Percentiles rank a stretch among this genome's conserved stretches.
Evolutionary conservation across 2,113 vertebrate species (phyloP).

Genomic region (Heliornis fulica): DNA sequence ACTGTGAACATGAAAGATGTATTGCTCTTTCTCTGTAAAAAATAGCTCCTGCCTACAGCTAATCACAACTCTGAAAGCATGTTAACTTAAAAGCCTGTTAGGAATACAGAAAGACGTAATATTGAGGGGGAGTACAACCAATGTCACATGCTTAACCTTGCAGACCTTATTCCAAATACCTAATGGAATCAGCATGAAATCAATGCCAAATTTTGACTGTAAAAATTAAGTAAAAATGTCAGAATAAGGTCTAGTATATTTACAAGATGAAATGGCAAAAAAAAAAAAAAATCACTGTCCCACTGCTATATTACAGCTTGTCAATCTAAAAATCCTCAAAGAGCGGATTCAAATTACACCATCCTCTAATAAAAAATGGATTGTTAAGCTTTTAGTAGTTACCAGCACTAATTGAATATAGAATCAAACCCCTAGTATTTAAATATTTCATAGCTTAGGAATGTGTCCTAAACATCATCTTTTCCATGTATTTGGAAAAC

Average conservation of each 20-base stretch:
- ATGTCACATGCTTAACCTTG: neutral
- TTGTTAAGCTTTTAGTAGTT: neutral
- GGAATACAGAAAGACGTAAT: neutral
- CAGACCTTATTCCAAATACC: neutral
- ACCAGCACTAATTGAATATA: neutral
- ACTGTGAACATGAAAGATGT: neutral
- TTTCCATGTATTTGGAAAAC: neutral
- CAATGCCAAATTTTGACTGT: neutral
- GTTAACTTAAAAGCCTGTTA: neutral
- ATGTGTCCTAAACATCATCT: neutral
- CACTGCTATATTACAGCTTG: neutral
- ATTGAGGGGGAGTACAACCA: neutral
- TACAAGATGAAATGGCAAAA: neutral
- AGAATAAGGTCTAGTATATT: neutral
- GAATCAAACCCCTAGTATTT: neutral
- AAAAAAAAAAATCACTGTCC: neutral
- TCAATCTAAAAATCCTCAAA: neutral
- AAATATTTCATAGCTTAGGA: neutral
- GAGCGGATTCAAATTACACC: neutral
- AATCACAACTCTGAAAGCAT: neutral
- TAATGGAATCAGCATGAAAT: neutral
- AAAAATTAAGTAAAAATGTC: neutral
- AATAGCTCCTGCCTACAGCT: neutral
- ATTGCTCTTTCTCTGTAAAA: neutral
- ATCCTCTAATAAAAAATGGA: neutral